phyloP scores from a whole-genome alignment of 2,888 invertebrate genomes.

The Aethes cnicana region DNA sequence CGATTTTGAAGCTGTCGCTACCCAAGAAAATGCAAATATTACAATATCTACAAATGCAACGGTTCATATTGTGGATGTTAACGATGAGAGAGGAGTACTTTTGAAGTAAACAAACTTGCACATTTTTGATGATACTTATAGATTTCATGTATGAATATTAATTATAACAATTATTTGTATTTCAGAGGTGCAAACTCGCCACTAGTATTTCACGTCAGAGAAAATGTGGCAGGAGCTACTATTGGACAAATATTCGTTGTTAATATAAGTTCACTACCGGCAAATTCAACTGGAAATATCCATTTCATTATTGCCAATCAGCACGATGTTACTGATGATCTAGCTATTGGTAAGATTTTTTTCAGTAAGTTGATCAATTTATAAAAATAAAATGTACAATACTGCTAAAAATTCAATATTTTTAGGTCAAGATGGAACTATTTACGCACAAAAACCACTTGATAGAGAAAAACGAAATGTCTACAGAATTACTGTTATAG shows the following conservation, averaged over 20 bases:
- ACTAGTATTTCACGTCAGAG: slow-evolving; percentile 88
- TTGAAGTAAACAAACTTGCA: slow-evolving; percentile 72
- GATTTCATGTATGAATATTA: slow-evolving; percentile 17
- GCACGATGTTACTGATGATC: slow-evolving; percentile 90
- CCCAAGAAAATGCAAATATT: slow-evolving; percentile 81
- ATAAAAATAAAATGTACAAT: no score
- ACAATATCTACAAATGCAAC: slow-evolving; percentile 91
- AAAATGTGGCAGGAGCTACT: slow-evolving; percentile 87
- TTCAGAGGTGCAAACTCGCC: slow-evolving; percentile 86
- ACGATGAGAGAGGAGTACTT: slow-evolving; percentile 86
- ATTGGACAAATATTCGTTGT: slow-evolving; percentile 88
- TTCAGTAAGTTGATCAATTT: no score
- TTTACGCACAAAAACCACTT: slow-evolving; percentile 88
- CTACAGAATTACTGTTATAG: slow-evolving; percentile 90
- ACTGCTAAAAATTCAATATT: not conserved
- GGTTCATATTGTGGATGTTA: slow-evolving; percentile 90
- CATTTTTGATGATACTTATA: slow-evolving; percentile 14
- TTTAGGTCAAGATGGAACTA: slow-evolving; percentile 86
- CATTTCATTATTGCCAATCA: slow-evolving; percentile 91
- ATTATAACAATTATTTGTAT: slow-evolving; percentile 40
- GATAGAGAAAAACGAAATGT: slow-evolving; percentile 89
- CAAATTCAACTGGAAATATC: slow-evolving; percentile 74
- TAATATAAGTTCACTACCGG: slow-evolving; percentile 61
- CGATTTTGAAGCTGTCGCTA: slow-evolving; percentile 92
- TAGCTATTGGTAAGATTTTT: slow-evolving; percentile 84